These are phyloP conservation scores for Oreochromis spilurus DNA, from an alignment of 2,113 vertebrate genomes.

Conservation along the genomic window DNA sequence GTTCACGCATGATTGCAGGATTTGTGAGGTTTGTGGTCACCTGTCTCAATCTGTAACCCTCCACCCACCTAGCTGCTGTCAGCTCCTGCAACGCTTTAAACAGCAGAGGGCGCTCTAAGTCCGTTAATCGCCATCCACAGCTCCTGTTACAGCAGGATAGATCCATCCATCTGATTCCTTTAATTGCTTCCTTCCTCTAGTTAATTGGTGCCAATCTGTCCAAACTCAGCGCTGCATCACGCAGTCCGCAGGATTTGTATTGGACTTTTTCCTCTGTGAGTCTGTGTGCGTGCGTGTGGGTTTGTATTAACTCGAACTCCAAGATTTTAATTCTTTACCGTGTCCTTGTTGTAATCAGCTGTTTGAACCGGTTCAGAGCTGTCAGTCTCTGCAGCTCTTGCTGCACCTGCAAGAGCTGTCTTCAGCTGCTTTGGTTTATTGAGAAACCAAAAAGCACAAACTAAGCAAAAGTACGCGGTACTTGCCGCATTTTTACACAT, in stretches of 20 bases:
- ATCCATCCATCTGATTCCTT: slow-evolving; percentile 24
- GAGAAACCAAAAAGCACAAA: background rate
- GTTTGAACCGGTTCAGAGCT: background rate
- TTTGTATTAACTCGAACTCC: background rate
- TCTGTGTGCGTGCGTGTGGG: background rate
- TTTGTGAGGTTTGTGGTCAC: background rate
- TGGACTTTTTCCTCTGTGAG: background rate
- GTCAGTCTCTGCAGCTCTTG: background rate
- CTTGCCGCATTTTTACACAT: background rate
- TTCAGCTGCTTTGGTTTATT: background rate
- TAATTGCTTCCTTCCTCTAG: slow-evolving; percentile 55
- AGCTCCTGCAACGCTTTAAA: accelerated
- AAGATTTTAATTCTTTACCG: background rate
- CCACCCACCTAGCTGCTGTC: background rate
- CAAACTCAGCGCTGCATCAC: background rate
- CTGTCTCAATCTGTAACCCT: background rate
- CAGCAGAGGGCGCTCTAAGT: slow-evolving; percentile 54
- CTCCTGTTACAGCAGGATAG: background rate
- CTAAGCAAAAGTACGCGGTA: background rate
- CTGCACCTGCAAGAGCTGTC: slow-evolving; percentile 10
- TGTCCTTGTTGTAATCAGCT: slow-evolving; percentile 5
- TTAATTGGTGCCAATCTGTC: slow-evolving; percentile 48
- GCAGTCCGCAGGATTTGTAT: background rate
- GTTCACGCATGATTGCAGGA: background rate
- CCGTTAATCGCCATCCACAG: background rate